phyloP scores from a whole-genome alignment of 1,140 invertebrate genomes.

The Andrena cerasifolii region DNA sequence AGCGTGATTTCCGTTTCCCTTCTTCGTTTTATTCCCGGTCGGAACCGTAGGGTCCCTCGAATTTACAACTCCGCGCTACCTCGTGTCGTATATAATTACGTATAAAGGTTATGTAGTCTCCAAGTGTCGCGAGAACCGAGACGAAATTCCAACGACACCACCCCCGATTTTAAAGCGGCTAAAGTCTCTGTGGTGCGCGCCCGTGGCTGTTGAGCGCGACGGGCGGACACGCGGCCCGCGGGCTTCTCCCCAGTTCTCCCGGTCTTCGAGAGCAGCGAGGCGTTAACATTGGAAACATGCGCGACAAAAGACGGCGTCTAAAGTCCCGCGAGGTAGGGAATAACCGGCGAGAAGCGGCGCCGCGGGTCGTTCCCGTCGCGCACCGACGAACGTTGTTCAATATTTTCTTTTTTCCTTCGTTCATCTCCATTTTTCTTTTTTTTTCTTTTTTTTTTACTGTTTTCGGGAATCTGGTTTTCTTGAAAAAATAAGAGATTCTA shows the following conservation, averaged over 20 bases:
- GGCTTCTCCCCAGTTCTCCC: not conserved
- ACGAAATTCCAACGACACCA: conserved; percentile 42
- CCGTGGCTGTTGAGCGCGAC: not conserved
- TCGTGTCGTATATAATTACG: not conserved
- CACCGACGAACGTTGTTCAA: conserved; percentile 26
- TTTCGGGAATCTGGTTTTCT: conserved; percentile 63
- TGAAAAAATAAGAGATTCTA: conserved; percentile 75
- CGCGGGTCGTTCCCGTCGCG: conserved; percentile 13
- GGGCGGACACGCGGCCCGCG: not conserved
- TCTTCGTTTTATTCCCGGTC: no score
- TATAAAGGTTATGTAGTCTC: conserved; percentile 14
- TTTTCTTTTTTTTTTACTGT: conserved; percentile 49
- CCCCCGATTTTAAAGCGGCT: conserved; percentile 64
- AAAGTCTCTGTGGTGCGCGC: conserved; percentile 59
- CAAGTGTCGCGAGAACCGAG: conserved; percentile 20
- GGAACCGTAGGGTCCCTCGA: conserved; percentile 21
- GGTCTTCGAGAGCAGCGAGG: not conserved
- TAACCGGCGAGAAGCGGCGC: not conserved
- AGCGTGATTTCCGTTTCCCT: conserved; percentile 19
- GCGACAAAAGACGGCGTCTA: not conserved
- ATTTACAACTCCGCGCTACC: not conserved
- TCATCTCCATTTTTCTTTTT: not conserved
- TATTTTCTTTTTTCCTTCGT: not conserved
- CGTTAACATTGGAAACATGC: not conserved
- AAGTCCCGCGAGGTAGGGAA: conserved; percentile 9